A percentile compares a stretch with the other conserved stretches of the same genome.
These are phyloP conservation scores for Danaus plexippus DNA, from an alignment of 1,140 invertebrate genomes.

Conservation along the genomic window DNA sequence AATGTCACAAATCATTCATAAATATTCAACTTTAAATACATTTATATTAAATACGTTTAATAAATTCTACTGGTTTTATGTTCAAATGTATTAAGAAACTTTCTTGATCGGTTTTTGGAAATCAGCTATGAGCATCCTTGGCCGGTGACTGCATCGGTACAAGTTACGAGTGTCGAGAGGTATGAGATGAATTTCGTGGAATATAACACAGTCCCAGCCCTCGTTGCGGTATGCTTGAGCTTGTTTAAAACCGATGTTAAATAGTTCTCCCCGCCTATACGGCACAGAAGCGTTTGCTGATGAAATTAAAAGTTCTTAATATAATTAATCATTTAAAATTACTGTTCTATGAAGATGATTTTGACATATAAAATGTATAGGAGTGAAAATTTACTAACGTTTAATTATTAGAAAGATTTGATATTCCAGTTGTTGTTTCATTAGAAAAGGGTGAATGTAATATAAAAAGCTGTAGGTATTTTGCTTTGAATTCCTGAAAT, in stretches of 20 bases:
- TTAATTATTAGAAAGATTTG: slow-evolving; percentile 82
- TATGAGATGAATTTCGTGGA: slow-evolving; percentile 92
- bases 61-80: no score
- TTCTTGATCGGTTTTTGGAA: slow-evolving; percentile 80
- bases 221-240: slow-evolving; percentile 73
- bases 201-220: slow-evolving; percentile 88
- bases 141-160: slow-evolving; percentile 89
- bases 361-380: background rate
- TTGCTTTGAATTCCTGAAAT: slow-evolving; percentile 78
- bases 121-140: slow-evolving; percentile 88
- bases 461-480: slow-evolving; percentile 86
- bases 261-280: slow-evolving; percentile 90
- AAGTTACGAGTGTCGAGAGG: slow-evolving; percentile 92
- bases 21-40: no score
- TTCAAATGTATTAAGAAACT: slow-evolving; percentile 54
- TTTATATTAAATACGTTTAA: no score
- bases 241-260: slow-evolving; percentile 93
- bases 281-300: slow-evolving; percentile 12
- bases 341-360: no score
- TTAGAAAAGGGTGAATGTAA: slow-evolving; percentile 90
- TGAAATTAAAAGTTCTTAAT: no score
- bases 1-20: no score
- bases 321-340: no score
- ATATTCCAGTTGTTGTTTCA: slow-evolving; percentile 91
- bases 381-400: slow-evolving; percentile 9